phyloP scores from a whole-genome alignment of 1,140 invertebrate species.

The Muscidifurax raptorellus region DNA sequence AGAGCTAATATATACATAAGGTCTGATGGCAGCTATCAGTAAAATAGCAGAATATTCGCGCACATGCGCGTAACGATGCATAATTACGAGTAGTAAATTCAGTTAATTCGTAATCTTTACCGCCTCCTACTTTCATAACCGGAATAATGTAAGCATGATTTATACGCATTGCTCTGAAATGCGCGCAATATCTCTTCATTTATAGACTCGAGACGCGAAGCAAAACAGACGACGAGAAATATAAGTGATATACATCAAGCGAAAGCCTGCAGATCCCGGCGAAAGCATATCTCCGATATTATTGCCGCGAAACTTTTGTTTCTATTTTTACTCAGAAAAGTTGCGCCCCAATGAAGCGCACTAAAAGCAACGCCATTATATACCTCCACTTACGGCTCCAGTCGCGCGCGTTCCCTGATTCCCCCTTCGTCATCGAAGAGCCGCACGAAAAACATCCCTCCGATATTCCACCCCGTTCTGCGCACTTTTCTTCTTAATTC shows the following conservation, averaged over 20 bases:
- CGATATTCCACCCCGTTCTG: not conserved
- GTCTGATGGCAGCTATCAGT: not conserved
- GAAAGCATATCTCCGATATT: too few relatives aligned
- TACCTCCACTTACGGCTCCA: not conserved
- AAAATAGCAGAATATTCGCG: not conserved
- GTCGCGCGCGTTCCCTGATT: too few relatives aligned
- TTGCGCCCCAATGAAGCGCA: conserved; percentile 6
- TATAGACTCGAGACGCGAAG: not conserved
- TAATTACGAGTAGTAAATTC: not conserved
- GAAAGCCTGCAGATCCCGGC: too few relatives aligned
- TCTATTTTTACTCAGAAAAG: not conserved
- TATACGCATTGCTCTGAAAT: too few relatives aligned
- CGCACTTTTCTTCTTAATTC: not conserved
- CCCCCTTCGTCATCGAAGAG: not conserved
- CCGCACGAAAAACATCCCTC: too few relatives aligned
- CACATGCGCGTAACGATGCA: not conserved
- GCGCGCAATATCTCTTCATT: not conserved
- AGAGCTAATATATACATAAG: too few relatives aligned
- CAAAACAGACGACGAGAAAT: too few relatives aligned
- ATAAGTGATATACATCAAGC: too few relatives aligned
- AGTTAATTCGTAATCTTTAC: not conserved
- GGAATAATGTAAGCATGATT: not conserved
- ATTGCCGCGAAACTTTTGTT: not conserved
- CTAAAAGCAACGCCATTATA: not conserved
- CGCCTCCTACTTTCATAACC: not conserved